Percentiles rank a stretch among this genome's conserved stretches.
These are phyloP conservation scores for Linurgus olivaceus DNA, from an alignment of 2,797 vertebrate species.

Conservation along the genomic window DNA sequence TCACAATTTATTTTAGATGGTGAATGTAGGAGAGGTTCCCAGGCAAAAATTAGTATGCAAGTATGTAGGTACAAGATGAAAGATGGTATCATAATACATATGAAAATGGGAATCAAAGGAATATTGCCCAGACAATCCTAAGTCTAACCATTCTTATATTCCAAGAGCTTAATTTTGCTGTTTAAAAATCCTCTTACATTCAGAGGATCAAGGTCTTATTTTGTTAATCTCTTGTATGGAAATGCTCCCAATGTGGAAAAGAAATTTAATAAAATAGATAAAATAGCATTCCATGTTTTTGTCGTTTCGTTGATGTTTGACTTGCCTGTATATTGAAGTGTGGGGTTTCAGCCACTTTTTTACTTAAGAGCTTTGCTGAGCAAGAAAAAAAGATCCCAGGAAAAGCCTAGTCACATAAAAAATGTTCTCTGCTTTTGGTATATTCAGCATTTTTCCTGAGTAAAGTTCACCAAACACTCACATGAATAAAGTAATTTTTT, in stretches of 20 bases:
- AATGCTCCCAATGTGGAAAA: background rate
- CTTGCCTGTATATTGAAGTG: background rate
- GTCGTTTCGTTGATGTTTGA: background rate
- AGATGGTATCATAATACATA: slow-evolving; percentile 34
- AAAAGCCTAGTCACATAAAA: slow-evolving; percentile 9
- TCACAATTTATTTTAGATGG: slow-evolving; percentile 21
- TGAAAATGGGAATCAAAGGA: slow-evolving; percentile 44
- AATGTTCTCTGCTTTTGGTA: slow-evolving; percentile 18
- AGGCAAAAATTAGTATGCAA: slow-evolving; percentile 38
- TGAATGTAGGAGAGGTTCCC: slow-evolving; percentile 35
- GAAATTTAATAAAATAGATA: slow-evolving; percentile 18
- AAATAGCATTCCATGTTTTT: background rate
- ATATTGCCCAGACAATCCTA: slow-evolving; percentile 19
- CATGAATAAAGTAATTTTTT: slow-evolving; percentile 28
- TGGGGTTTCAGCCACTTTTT: background rate
- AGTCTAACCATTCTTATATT: slow-evolving; percentile 24
- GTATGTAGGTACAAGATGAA: slow-evolving; percentile 35
- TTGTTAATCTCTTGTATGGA: slow-evolving; percentile 18
- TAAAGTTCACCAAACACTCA: slow-evolving; percentile 33
- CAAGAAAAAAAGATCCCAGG: background rate
- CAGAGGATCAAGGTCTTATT: slow-evolving; percentile 20
- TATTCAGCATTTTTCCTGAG: slow-evolving; percentile 44
- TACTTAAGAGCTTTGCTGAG: background rate
- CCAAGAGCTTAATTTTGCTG: slow-evolving; percentile 10
- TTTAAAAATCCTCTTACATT: slow-evolving; percentile 46